Base-by-base conservation (phyloP, 2,113 vertebrate genomes). In the Mormyrus lacerda region DNA sequence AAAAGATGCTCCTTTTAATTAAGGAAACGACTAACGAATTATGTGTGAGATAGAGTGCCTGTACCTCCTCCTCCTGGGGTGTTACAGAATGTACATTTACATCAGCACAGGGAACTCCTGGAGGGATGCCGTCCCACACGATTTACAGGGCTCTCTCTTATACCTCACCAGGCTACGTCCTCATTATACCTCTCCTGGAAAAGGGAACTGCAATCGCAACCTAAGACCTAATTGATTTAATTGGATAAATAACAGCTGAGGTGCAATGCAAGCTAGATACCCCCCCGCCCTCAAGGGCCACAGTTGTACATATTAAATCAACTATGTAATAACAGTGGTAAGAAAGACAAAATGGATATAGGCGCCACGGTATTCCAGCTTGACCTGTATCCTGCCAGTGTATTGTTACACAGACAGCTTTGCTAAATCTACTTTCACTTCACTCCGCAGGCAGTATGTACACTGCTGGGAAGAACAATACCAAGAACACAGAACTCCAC, bases 221-320 rank as follows among this genome's bases (percentile, higher is more conserved):
- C 31, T 48, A 35, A 35, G 44, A 53, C n/a, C 85, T 87, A 87
- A 87, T 87, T 87, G 85, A 87, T 87, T 87, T 87, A 87, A 87
- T 53, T 87, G 50, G 48, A n/a, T 87, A 87, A 87, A 87, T 87
- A 87, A 87, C 85, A 87, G 85, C 85, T 51, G 85, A 87, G 85
- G 85, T 87, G 85, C 85, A 39, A 53, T 55, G 85, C 24, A 53
- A 51, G 27, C 50, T 48, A 35, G 50, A 51, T 19, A 17, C 35
- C 15, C 48, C 8, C 85, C 27, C 55, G 39, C 15, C 31, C 85
- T 87, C 50, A 9, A 87, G 85, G 85, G 50, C 85, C 48, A 53
- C 85, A 87, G 85, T 51, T 53, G 85, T 51, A 35, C 24, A 45
- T 85, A 39, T 42, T 42, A 48, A 85, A 44, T 86, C 48, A 86